phyloP scores from a whole-genome alignment of 1,140 invertebrate genomes.

The Eueides isabella region DNA sequence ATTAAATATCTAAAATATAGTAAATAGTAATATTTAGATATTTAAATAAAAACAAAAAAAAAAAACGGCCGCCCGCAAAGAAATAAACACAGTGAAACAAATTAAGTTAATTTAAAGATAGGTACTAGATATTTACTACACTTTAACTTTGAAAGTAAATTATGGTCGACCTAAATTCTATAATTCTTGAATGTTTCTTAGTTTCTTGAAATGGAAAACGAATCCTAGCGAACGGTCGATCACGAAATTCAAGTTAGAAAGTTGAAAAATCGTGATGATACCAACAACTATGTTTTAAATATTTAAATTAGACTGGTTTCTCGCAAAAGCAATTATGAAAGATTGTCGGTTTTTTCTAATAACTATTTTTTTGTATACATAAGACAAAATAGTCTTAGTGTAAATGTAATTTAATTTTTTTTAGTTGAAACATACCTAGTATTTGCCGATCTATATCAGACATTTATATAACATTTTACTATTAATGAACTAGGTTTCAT shows the following conservation, averaged over 20 bases:
- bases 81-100: no score
- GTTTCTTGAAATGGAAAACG: conserved; percentile 21
- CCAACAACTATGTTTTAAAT: conserved; percentile 46
- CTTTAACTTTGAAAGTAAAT: neutral
- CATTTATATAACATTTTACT: no score
- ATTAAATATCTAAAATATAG: no score
- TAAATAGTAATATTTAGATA: no score
- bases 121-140: neutral
- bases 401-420: neutral
- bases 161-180: neutral
- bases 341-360: conserved; percentile 32
- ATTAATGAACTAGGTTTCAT: no score
- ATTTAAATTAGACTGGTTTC: conserved; percentile 59
- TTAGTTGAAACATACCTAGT: no score
- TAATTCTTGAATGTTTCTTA: neutral
- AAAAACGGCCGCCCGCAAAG: no score
- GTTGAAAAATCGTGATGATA: conserved; percentile 56
- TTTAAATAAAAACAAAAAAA: neutral
- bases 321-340: conserved; percentile 38
- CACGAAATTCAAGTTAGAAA: conserved; percentile 65
- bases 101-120: neutral
- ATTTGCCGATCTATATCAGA: no score
- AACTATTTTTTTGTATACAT: neutral
- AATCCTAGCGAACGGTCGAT: conserved; percentile 43
- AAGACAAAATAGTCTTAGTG: conserved; percentile 23